A percentile compares a stretch with the other conserved stretches of the same genome.
phyloP scores from a whole-genome alignment of 2,888 invertebrate genomes.

The Salticus scenicus region DNA sequence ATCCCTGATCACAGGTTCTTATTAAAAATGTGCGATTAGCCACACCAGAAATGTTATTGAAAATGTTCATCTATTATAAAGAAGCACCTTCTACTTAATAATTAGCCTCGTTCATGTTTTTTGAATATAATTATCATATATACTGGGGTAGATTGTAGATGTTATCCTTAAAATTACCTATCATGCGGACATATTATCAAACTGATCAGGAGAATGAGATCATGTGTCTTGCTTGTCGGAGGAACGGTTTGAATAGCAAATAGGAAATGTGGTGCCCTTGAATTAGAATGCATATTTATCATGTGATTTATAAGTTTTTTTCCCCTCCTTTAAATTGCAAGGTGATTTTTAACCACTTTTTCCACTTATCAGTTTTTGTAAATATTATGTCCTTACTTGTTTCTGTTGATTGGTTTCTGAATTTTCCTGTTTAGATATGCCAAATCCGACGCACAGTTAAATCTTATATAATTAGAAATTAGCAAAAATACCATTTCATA shows the following conservation, averaged over 20 bases:
- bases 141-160: not conserved
- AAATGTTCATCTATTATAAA: not conserved
- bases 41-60: not conserved
- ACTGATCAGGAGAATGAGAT: not conserved
- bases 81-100: not conserved
- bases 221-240: not conserved
- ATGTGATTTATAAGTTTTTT: not conserved
- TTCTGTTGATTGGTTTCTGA: too few species aligned
- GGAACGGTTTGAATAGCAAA: not conserved
- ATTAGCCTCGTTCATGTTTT: not conserved
- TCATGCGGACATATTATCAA: not conserved
- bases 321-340: not conserved
- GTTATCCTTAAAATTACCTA: not conserved
- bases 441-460: too few species aligned
- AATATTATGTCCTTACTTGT: too few species aligned
- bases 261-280: not conserved
- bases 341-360: too few species aligned
- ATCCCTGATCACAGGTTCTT: not conserved
- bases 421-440: too few species aligned
- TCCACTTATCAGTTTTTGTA: too few species aligned
- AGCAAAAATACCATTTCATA: too few species aligned
- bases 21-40: not conserved
- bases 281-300: not conserved
- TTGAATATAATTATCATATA: not conserved
- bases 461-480: too few species aligned